Conservation (phyloP, 1,140 invertebrate genomes). For the Lordiphosa mommai region DNA sequence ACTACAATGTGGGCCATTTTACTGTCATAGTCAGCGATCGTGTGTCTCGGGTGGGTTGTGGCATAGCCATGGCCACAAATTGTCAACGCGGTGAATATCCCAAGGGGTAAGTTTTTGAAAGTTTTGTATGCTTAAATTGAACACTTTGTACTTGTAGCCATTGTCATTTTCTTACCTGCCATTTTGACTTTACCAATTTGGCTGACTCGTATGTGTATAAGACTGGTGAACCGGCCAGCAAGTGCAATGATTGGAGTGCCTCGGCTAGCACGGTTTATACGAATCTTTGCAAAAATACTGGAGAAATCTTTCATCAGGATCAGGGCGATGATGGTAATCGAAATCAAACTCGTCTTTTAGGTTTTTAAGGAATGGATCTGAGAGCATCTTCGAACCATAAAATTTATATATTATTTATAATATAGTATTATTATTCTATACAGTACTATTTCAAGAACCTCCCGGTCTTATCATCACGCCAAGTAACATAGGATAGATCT, state of each 20-base stretch:
- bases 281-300: constrained; percentile 32
- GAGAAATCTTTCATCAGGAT: constrained; percentile 20
- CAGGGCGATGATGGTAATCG: not conserved
- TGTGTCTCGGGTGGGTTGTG: constrained; percentile 48
- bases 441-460: no score
- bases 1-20: constrained; percentile 16
- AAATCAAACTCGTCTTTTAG: not conserved
- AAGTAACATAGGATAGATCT: no score
- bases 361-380: constrained; percentile 22
- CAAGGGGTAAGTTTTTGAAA: not conserved
- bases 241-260: constrained; percentile 20
- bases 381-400: no score
- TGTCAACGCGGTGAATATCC: not conserved
- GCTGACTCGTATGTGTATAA: constrained; percentile 17
- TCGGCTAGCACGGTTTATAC: not conserved
- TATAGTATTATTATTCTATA: no score
- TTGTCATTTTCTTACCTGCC: constrained; percentile 41
- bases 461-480: no score
- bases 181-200: constrained; percentile 38
- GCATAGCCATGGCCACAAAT: constrained; percentile 12
- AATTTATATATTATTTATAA: no score
- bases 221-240: constrained; percentile 11
- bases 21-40: constrained; percentile 34
- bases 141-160: not conserved
- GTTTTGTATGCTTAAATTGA: no score